Evolutionary conservation across 2,113 vertebrate genomes (phyloP).

Genomic region (Nettapus auritus): DNA sequence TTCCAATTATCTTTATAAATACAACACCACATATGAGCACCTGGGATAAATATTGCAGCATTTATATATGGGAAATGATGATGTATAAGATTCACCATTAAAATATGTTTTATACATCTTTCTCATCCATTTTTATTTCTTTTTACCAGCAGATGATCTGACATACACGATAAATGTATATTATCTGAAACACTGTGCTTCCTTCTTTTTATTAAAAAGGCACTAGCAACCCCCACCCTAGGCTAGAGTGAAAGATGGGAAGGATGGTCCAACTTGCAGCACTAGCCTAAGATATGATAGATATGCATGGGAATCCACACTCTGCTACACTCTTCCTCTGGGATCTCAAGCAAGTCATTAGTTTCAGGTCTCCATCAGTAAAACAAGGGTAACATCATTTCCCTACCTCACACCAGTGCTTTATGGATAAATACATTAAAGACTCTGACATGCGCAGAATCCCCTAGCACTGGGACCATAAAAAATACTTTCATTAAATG

Average conservation of each 20-base stretch:
- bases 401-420: conserved; percentile 16
- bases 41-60: conserved; percentile 57
- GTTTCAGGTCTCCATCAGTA: conserved; percentile 22
- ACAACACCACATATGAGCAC: conserved; percentile 35
- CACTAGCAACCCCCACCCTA: background rate
- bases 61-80: conserved; percentile 30
- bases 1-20: conserved; percentile 68
- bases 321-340: conserved; percentile 35
- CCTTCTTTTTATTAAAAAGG: conserved; percentile 41
- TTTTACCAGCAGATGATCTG: conserved; percentile 24
- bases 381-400: conserved; percentile 41
- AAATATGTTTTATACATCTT: conserved; percentile 36
- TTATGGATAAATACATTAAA: background rate
- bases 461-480: background rate
- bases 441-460: background rate
- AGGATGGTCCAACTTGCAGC: background rate
- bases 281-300: background rate
- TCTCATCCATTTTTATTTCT: conserved; percentile 14
- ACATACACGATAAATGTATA: background rate
- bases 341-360: conserved; percentile 43
- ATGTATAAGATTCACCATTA: conserved; percentile 26
- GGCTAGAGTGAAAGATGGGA: conserved; percentile 3
- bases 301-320: conserved; percentile 12
- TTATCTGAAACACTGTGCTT: background rate
- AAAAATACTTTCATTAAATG: conserved; percentile 9